Conservation (phyloP, 2,888 invertebrate genomes). For the Megaustenia siamemsis region DNA sequence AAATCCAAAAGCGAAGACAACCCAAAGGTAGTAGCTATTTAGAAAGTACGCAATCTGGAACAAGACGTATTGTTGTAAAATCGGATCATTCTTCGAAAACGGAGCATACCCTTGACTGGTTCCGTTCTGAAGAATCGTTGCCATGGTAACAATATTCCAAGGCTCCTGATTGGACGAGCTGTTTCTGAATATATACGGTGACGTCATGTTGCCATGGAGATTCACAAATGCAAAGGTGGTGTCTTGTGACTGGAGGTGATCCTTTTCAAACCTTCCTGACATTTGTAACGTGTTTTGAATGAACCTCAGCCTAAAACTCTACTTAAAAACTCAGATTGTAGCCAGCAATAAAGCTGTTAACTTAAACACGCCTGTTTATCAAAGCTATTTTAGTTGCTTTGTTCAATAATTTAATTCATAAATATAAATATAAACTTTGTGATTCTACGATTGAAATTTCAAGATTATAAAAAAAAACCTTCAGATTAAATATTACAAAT, state of each 20-base stretch:
- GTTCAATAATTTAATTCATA: too few species aligned
- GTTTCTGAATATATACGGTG: neutral
- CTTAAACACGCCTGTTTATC: too few species aligned
- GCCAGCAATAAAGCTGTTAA: too few species aligned
- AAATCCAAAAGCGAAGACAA: slow-evolving; percentile 67
- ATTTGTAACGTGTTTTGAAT: neutral
- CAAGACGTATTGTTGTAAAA: slow-evolving; percentile 53
- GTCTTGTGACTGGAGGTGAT: too few species aligned
- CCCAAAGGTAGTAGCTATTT: slow-evolving; percentile 68
- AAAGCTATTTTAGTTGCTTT: too few species aligned
- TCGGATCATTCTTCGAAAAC: neutral
- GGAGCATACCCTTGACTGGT: neutral
- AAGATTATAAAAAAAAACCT: too few species aligned
- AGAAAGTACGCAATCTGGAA: slow-evolving; percentile 63
- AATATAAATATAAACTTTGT: too few species aligned
- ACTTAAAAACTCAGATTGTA: too few species aligned
- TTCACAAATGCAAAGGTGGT: too few species aligned
- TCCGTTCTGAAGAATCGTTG: neutral
- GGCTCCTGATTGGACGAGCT: neutral
- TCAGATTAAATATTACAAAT: too few species aligned
- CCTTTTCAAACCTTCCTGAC: neutral
- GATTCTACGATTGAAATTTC: too few species aligned
- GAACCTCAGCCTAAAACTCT: too few species aligned
- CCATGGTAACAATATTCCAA: neutral
- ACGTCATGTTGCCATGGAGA: neutral